Conservation (phyloP, 2,797 vertebrate species). For the Psittacula derbiana region DNA sequence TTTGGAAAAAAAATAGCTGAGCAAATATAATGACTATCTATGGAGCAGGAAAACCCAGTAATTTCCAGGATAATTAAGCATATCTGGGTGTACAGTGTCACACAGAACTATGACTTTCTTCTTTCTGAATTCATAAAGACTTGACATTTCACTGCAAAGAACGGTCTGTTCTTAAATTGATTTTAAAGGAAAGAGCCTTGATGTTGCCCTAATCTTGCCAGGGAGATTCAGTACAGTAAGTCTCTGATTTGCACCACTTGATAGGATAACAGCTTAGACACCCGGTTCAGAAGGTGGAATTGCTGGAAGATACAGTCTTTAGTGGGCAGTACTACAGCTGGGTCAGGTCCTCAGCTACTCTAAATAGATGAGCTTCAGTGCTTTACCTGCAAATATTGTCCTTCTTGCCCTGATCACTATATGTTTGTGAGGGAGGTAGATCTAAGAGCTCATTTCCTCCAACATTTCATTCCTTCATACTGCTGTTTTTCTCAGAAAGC, state of each 20-base stretch:
- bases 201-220: background rate
- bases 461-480: background rate
- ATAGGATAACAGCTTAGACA: background rate
- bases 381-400: background rate
- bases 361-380: background rate
- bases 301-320: background rate
- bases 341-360: background rate
- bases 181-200: constrained; percentile 12
- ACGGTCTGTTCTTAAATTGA: background rate
- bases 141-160: background rate
- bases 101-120: background rate
- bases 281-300: background rate
- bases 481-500: background rate
- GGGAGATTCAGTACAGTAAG: background rate
- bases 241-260: background rate
- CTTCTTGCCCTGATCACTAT: background rate
- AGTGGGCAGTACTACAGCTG: background rate
- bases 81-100: background rate
- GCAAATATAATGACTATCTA: background rate
- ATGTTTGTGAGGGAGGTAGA: background rate
- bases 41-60: background rate
- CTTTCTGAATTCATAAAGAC: background rate
- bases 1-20: background rate
- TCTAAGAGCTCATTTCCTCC: background rate
- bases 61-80: background rate